These are phyloP conservation scores for Anarhynchus alexandrinus DNA, from an alignment of 2,113 vertebrate genomes.

Conservation along the genomic window DNA sequence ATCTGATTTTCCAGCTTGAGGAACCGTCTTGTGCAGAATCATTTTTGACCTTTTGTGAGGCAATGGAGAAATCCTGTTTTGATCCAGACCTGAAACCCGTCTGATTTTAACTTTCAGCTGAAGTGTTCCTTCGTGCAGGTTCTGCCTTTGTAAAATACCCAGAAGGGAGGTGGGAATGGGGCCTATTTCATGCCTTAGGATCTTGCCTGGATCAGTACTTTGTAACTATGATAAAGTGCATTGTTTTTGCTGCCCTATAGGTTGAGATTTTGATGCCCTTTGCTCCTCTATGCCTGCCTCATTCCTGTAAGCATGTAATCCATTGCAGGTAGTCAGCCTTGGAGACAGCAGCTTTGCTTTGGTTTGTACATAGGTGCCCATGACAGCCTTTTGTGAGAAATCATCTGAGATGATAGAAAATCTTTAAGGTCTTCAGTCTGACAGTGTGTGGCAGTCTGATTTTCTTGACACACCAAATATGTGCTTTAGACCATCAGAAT, in stretches of 20 bases:
- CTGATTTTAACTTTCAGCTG: background rate
- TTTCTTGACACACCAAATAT: background rate
- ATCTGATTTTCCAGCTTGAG: background rate
- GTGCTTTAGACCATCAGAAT: background rate
- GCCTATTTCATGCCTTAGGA: background rate
- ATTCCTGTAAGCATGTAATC: background rate
- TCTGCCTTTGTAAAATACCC: background rate
- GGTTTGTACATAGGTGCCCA: background rate
- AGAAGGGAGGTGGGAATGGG: background rate
- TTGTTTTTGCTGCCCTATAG: rapidly evolving
- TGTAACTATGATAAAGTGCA: background rate
- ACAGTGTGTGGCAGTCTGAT: background rate
- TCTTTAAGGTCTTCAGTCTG: background rate
- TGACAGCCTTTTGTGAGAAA: background rate
- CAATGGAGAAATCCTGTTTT: background rate
- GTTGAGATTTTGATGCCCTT: background rate
- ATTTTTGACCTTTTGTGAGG: background rate
- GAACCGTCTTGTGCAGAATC: background rate
- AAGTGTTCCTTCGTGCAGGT: rapidly evolving
- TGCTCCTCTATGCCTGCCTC: rapidly evolving
- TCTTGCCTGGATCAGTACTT: background rate
- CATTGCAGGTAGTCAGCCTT: background rate
- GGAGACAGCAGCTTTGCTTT: background rate
- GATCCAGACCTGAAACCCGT: background rate
- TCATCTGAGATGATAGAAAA: background rate